Evolutionary conservation across 2,888 invertebrate genomes (phyloP).

Genomic region (Diarsia rubi): DNA sequence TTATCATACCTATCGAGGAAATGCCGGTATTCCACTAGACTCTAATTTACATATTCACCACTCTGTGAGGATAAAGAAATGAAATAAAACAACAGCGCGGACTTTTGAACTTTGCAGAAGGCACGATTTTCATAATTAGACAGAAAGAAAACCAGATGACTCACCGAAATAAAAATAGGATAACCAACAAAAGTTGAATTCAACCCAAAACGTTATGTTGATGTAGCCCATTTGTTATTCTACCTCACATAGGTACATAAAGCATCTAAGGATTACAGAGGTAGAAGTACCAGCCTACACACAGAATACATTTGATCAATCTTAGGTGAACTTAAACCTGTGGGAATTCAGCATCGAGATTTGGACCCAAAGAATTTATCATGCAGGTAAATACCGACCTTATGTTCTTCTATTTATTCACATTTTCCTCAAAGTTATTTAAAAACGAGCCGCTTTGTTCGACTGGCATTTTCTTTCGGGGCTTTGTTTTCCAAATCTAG

Average conservation of each 20-base stretch:
- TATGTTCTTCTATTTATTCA: constrained; percentile 22
- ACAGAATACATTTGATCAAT: constrained; percentile 63
- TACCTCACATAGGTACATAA: constrained; percentile 54
- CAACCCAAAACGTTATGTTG: constrained; percentile 40
- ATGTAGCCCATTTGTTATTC: constrained; percentile 50
- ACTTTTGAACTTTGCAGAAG: constrained; percentile 58
- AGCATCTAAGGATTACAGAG: constrained; percentile 51
- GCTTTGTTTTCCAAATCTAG: constrained; percentile 44
- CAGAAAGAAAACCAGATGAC: constrained; percentile 33
- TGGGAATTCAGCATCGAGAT: constrained; percentile 53
- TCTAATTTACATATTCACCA: constrained; percentile 75
- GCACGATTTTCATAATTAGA: constrained; percentile 55
- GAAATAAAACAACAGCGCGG: constrained; percentile 65
- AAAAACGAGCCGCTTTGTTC: constrained; percentile 15
- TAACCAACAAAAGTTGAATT: constrained; percentile 15
- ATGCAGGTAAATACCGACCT: constrained; percentile 34
- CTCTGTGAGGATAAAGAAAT: constrained; percentile 66
- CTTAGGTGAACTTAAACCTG: constrained; percentile 56
- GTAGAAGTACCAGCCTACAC: constrained; percentile 41
- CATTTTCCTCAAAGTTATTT: constrained; percentile 45
- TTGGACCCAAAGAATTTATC: constrained; percentile 47
- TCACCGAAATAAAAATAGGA: constrained; percentile 31
- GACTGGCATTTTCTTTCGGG: constrained; percentile 8
- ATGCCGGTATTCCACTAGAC: constrained; percentile 64
- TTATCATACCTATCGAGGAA: constrained; percentile 58